These are phyloP conservation scores for Clitarchus hookeri DNA, from an alignment of 2,888 invertebrate genomes.

Conservation along the genomic window DNA sequence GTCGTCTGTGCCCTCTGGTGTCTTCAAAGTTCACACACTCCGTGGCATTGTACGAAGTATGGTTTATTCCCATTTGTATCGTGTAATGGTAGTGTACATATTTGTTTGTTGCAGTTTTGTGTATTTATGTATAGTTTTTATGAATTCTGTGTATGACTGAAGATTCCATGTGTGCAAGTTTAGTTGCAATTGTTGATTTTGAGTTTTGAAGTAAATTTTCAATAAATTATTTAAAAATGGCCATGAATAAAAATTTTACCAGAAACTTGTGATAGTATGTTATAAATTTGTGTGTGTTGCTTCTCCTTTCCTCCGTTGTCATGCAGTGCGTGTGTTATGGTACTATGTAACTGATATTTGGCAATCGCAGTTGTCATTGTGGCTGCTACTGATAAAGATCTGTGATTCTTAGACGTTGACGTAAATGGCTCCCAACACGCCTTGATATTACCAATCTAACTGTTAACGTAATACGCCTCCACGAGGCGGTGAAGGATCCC, in stretches of 20 bases:
- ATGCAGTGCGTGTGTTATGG: too few relatives aligned
- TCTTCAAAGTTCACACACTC: neutral
- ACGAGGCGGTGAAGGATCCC: too few relatives aligned
- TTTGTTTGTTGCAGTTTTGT: conserved; percentile 29
- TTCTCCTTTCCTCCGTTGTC: too few relatives aligned
- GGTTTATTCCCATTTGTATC: neutral
- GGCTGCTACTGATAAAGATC: too few relatives aligned
- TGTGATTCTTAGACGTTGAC: too few relatives aligned
- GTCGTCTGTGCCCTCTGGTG: neutral
- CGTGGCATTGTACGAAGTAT: neutral
- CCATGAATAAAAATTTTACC: neutral
- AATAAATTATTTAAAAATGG: conserved; percentile 14
- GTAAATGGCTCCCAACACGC: too few relatives aligned
- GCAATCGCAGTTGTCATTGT: too few relatives aligned
- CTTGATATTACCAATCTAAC: too few relatives aligned
- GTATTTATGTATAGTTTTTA: conserved; percentile 25
- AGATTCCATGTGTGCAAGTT: conserved; percentile 28
- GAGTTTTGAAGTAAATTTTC: conserved; percentile 10
- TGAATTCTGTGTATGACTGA: conserved; percentile 23
- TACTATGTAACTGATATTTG: too few relatives aligned
- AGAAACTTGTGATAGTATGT: neutral
- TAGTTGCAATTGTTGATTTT: conserved; percentile 14
- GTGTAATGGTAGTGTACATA: conserved; percentile 28
- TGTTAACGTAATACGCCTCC: too few relatives aligned
- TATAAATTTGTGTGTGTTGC: neutral